Base-by-base conservation (phyloP, 2,888 invertebrate species). In the Bedellia somnulentella region DNA sequence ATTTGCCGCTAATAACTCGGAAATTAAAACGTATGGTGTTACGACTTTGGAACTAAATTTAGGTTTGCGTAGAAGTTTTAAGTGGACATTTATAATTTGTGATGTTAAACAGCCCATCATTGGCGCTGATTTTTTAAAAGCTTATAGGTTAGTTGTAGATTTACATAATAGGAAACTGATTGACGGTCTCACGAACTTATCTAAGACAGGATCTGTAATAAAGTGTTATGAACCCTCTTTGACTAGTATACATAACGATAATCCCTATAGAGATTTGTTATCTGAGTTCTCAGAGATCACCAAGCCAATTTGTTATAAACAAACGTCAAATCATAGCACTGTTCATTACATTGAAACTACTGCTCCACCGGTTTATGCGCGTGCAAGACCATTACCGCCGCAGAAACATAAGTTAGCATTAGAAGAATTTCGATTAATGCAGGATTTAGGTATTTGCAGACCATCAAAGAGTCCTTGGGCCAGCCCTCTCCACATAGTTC, bases 391-490 rank as follows among this genome's bases (percentile, higher is more conserved):
- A 0, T 35, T 64, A 2, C 39, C 45, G 1, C 54, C 50, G 0
- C 49, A 52, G 3, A 43, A 46, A 12, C 47, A 55, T 11, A 16
- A 29, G 2, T 43, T 42, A 5, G 54, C 52, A 0, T 48, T 47
- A 33, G 33, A 40, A 3, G 52, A 57, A 32, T 56, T 59, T 36
- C 24, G 38, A 3, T 3, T 27, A 0, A 47, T 60, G 50, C 33
- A 47, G 5, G 45, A 60, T 12, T 35, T 44, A 12, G 66, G 59
- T 0, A 57, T 66, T 8, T 57, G 57, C 18, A 42, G 59, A 3
- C 62, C 57, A 1, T 64, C 61, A 0, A 49, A 46, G 3, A 57
- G 57, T 21, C 37, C 43, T 2, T 66, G 57, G 59, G 43, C 60
- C 0, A 54, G 47, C 24, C 64, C 56, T 2, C 36, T 63, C 30